Evolutionary conservation across 2,888 invertebrate species (phyloP).

Genomic region (Cheiracanthium punctorium): DNA sequence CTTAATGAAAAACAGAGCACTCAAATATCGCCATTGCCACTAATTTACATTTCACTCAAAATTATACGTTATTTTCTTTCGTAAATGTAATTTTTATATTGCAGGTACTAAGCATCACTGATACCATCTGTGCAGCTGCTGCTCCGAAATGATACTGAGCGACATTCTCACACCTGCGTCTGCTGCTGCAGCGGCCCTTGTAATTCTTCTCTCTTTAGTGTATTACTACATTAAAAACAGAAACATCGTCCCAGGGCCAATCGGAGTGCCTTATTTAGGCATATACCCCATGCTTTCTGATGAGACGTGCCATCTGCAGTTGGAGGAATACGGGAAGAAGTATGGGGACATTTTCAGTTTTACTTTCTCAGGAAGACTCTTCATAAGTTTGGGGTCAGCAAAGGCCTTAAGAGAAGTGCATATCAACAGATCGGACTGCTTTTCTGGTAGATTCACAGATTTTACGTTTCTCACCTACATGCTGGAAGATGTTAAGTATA

Average conservation of each 20-base stretch:
- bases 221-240: neutral
- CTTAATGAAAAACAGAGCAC: too few relatives aligned
- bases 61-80: too few relatives aligned
- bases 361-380: neutral
- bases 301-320: constrained; percentile 27
- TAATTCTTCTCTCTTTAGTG: neutral
- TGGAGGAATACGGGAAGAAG: neutral
- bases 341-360: constrained; percentile 18
- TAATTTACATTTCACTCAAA: too few relatives aligned
- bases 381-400: neutral
- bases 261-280: constrained; percentile 71
- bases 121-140: too few relatives aligned
- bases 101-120: too few relatives aligned
- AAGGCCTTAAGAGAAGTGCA: constrained; percentile 2
- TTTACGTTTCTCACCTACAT: neutral
- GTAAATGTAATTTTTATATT: too few relatives aligned
- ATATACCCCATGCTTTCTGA: constrained; percentile 65
- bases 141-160: too few relatives aligned
- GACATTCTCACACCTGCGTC: too few relatives aligned
- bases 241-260: constrained; percentile 69
- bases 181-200: neutral
- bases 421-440: constrained; percentile 6
- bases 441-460: neutral
- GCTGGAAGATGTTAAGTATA: neutral
- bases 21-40: too few relatives aligned